Evolutionary conservation across 2,888 invertebrate species (phyloP).

Genomic region (Tetheella fluctuosa): DNA sequence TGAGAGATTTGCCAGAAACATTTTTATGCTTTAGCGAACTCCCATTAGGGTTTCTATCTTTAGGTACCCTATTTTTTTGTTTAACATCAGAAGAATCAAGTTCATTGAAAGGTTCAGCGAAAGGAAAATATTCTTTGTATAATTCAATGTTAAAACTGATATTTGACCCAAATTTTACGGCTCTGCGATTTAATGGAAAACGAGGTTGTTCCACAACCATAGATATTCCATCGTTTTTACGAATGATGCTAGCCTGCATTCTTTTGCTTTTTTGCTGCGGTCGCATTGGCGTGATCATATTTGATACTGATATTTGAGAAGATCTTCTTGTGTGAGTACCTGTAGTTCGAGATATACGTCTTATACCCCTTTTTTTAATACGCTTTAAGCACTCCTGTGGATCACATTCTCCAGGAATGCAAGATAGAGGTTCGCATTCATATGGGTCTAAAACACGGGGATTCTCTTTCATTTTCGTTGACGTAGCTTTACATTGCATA

Average conservation of each 20-base stretch:
- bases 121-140: slow-evolving; percentile 40
- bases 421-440: slow-evolving; percentile 44
- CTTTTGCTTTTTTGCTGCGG: neutral
- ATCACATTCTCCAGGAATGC: slow-evolving; percentile 42
- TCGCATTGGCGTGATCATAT: neutral
- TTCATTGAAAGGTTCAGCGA: slow-evolving; percentile 1
- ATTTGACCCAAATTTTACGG: slow-evolving; percentile 39
- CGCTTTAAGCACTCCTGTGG: slow-evolving; percentile 39
- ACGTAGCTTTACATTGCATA: slow-evolving; percentile 14
- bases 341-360: slow-evolving; percentile 22
- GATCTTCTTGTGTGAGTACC: neutral
- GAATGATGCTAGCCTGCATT: slow-evolving; percentile 1
- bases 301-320: neutral
- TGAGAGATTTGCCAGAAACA: neutral
- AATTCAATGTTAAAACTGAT: slow-evolving; percentile 42
- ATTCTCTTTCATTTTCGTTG: slow-evolving; percentile 8
- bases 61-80: neutral
- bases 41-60: neutral
- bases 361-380: slow-evolving; percentile 34
- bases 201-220: slow-evolving; percentile 15
- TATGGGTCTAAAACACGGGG: slow-evolving; percentile 27
- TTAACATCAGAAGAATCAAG: neutral
- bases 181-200: slow-evolving; percentile 24
- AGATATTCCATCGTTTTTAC: neutral
- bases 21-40: slow-evolving; percentile 8